Conservation (phyloP, 1,140 invertebrate genomes). For the Dolichoris vasculosae region DNA sequence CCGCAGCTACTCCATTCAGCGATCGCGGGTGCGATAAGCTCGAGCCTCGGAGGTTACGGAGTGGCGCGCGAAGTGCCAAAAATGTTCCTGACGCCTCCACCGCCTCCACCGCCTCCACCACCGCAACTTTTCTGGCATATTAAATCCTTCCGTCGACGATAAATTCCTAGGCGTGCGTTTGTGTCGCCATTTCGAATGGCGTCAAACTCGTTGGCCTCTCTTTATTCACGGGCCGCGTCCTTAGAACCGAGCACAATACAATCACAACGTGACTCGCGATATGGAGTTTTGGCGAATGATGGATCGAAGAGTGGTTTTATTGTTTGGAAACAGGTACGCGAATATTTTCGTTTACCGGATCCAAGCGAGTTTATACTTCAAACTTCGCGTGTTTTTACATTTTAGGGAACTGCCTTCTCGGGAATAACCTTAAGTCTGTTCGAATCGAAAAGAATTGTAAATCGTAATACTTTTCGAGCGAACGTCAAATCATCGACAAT, state of each 20-base stretch:
- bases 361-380: too few species aligned
- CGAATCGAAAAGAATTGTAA: too few species aligned
- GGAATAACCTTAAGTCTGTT: too few species aligned
- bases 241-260: not conserved
- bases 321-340: not conserved
- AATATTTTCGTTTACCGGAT: not conserved
- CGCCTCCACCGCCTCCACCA: too few species aligned
- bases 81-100: conserved; percentile 55
- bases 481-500: too few species aligned
- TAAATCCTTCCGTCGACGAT: conserved; percentile 57
- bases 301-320: not conserved
- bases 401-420: too few species aligned
- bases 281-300: not conserved
- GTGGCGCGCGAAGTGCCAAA: conserved; percentile 5
- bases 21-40: conserved; percentile 54
- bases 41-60: not conserved
- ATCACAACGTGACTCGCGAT: not conserved
- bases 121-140: conserved; percentile 67
- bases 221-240: not conserved
- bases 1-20: conserved; percentile 64
- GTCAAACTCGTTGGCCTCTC: conserved; percentile 30
- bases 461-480: too few species aligned
- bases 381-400: too few species aligned
- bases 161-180: conserved; percentile 40
- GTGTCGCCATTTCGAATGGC: conserved; percentile 15